A percentile compares a stretch with the other conserved stretches of the same genome.
phyloP scores from a whole-genome alignment of 2,888 invertebrate species.

The Villa cingulata region DNA sequence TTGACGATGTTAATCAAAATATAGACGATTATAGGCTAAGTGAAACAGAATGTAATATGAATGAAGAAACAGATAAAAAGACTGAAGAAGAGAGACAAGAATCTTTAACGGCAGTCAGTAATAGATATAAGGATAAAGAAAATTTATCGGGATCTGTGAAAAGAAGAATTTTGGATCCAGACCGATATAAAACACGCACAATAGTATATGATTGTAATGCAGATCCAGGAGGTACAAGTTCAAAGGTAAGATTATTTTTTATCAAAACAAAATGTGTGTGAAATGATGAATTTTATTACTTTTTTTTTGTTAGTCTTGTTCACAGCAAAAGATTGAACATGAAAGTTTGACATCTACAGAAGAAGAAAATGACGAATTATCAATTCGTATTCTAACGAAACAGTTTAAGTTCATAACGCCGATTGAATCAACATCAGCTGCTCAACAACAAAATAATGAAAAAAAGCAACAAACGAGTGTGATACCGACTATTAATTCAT shows the following conservation, averaged over 20 bases:
- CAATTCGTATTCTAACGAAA: conserved; percentile 28
- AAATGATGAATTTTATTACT: neutral
- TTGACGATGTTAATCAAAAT: neutral
- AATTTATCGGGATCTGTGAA: conserved; percentile 6
- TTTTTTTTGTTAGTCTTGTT: conserved; percentile 1
- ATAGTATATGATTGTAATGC: conserved; percentile 25
- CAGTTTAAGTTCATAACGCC: conserved; percentile 28
- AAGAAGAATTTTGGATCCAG: conserved; percentile 50
- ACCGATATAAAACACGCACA: conserved; percentile 61
- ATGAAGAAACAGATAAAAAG: neutral
- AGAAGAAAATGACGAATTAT: conserved; percentile 16
- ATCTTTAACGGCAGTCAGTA: neutral
- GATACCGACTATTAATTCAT: conserved; percentile 6
- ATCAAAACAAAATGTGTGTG: too few species aligned
- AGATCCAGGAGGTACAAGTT: neutral
- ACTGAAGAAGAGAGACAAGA: neutral
- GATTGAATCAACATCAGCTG: conserved; percentile 31
- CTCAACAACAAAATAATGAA: conserved; percentile 1
- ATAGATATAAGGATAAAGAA: too few species aligned
- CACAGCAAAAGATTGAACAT: conserved; percentile 7
- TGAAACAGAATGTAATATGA: neutral
- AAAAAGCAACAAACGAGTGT: neutral
- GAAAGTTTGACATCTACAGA: conserved; percentile 16
- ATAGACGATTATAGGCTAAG: neutral
- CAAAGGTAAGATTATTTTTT: neutral